These are phyloP conservation scores for Mustela erminea DNA, from an alignment of 2,797 vertebrate species.

Conservation along the genomic window DNA sequence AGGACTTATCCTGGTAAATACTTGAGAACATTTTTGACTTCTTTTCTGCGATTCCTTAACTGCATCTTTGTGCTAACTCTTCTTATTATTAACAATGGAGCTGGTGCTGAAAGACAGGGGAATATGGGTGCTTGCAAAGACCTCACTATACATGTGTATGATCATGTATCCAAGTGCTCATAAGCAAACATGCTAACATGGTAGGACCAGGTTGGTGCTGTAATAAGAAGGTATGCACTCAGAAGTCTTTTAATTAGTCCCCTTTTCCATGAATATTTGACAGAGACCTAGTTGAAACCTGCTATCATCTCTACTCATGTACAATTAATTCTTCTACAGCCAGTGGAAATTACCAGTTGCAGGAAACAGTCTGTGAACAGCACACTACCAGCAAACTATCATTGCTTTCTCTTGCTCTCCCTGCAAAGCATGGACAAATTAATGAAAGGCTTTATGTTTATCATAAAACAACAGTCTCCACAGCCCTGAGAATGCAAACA, in stretches of 20 bases:
- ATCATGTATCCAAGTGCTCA: not conserved
- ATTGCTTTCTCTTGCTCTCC: constrained; percentile 39
- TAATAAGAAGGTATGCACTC: not conserved
- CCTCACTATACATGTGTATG: not conserved
- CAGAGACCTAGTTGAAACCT: constrained; percentile 32
- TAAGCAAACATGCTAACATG: not conserved
- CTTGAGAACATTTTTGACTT: not conserved
- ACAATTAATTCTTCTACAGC: constrained; percentile 34
- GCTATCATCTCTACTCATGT: constrained; percentile 53
- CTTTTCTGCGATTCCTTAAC: not conserved
- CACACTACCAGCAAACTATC: constrained; percentile 13
- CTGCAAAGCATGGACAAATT: constrained; percentile 72
- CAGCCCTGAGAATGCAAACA: constrained; percentile 65
- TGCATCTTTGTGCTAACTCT: not conserved
- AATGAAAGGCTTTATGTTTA: constrained; percentile 78
- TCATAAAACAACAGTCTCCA: constrained; percentile 73
- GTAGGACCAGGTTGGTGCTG: not conserved
- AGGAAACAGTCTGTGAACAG: constrained; percentile 39
- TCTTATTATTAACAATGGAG: not conserved
- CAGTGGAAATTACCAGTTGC: constrained; percentile 6
- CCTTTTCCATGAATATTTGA: not conserved
- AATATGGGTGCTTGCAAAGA: not conserved
- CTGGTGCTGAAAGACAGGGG: not conserved
- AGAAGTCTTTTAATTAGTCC: not conserved
- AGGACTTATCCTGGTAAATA: not conserved